Evolutionary conservation across 2,888 invertebrate genomes (phyloP).

Genomic region (Amphimallon solstitiale): DNA sequence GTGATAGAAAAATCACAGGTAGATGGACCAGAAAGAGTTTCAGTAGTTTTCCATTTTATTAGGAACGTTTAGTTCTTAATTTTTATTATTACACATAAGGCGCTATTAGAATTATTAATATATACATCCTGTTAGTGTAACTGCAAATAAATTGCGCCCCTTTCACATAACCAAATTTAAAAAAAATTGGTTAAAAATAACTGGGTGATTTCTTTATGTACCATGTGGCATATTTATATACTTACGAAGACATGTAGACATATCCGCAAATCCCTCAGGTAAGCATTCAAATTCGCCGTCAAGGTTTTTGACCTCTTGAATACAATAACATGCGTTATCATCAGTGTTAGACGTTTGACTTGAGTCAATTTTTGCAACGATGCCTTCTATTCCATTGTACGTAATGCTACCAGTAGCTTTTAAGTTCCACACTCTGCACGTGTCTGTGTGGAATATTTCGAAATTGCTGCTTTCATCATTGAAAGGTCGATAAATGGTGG

Average conservation of each 20-base stretch:
- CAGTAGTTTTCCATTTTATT: no score
- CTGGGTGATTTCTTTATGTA: not conserved
- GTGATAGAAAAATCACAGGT: no score
- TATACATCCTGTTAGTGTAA: no score
- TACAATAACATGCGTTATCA: slow-evolving; percentile 40
- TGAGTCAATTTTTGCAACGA: slow-evolving; percentile 8
- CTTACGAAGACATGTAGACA: slow-evolving; percentile 40
- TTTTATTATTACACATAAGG: no score
- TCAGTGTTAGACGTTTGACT: slow-evolving; percentile 24
- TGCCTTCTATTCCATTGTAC: slow-evolving; percentile 39
- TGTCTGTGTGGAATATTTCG: slow-evolving; percentile 70
- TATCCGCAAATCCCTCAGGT: slow-evolving; percentile 42
- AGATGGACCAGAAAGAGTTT: no score
- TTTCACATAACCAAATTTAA: no score
- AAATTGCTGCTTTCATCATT: slow-evolving; percentile 59
- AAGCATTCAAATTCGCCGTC: slow-evolving; percentile 38
- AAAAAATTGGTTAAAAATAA: not conserved
- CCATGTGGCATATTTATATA: not conserved
- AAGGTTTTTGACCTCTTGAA: slow-evolving; percentile 33
- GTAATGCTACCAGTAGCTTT: slow-evolving; percentile 9
- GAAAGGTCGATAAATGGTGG: slow-evolving; percentile 71
- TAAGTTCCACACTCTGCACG: slow-evolving; percentile 65
- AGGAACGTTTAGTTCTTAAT: no score
- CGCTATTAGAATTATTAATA: no score
- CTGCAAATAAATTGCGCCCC: no score